Base-by-base conservation (phyloP, 2,888 invertebrate species). In the Tolmerus cingulatus region DNA sequence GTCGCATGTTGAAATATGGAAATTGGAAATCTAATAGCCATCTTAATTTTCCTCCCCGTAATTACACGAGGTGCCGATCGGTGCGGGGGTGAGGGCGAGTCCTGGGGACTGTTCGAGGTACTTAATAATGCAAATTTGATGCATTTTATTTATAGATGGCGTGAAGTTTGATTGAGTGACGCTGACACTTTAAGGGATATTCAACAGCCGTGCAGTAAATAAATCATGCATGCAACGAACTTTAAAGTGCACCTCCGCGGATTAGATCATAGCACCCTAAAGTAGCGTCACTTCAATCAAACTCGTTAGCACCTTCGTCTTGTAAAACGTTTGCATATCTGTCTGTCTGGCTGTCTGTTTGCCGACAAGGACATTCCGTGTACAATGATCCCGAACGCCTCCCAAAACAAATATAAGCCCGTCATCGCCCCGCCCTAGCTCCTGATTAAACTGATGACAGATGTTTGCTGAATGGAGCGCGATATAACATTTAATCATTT, bases 401-500 rank as follows among this genome's bases (percentile, higher is more conserved):
- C 19, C n/a, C n/a, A n/a, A 51, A 5, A 51, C 51, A 51, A 51
- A 51, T 19, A 51, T 19, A 51, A 51, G 7, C 19, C 51, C 19
- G n/a, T 16, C 19, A 9, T 66, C 23, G 23, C 4, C 46, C 37
- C 43, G 3, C 43, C 78, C 78, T n/a, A 1, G 12, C 4, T 43
- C 40, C 78, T 78, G 43, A 78, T 78, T 78, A 78, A 78, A 78
- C 78, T 78, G 78, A 78, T 27, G 78, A 78, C 78, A 78, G 78
- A 78, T 78, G 78, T 78, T 78, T 78, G 40, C 43, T 78, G 78
- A 78, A 78, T 78, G 78, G 40, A 8, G 43, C 46, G 43, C 78
- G 78, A 78, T 78, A 78, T 78, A 78, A 78, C 78, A 78, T 78
- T 78, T 37, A 78, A 78, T 78, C 78, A 78, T 78, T 78, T 78